These are phyloP conservation scores for Cricetomys ansorgei DNA, from an alignment of 2,113 vertebrate species.

Conservation along the genomic window DNA sequence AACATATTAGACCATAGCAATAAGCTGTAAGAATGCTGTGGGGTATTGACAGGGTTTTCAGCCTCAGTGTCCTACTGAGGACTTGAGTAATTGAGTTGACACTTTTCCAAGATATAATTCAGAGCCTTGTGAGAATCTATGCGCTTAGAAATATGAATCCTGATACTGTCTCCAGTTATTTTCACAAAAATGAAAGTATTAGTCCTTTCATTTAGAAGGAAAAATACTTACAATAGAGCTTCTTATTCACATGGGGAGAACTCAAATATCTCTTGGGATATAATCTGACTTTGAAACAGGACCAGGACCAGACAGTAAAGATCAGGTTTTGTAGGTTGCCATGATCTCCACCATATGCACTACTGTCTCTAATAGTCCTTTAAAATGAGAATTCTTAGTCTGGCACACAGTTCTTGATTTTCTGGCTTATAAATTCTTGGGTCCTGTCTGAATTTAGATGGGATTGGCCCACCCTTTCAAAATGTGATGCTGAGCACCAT, in stretches of 20 bases:
- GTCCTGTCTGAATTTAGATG: background rate
- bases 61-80: background rate
- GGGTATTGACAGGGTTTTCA: background rate
- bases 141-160: constrained; percentile 42
- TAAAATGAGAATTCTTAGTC: constrained; percentile 9
- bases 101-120: constrained; percentile 13
- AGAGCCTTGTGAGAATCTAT: background rate
- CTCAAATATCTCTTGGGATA: constrained; percentile 33
- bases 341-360: background rate
- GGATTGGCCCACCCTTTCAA: background rate
- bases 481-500: background rate
- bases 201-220: background rate
- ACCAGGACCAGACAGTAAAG: background rate
- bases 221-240: background rate
- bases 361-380: background rate
- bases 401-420: background rate
- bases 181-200: constrained; percentile 9
- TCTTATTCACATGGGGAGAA: background rate
- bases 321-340: background rate
- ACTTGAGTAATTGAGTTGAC: constrained; percentile 8
- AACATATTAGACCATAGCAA: background rate
- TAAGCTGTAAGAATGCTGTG: background rate
- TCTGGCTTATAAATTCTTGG: background rate
- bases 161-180: constrained; percentile 2
- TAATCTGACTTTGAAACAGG: constrained; percentile 29